Evolutionary conservation across 2,888 invertebrate species (phyloP).

Genomic region (Tuta absoluta): DNA sequence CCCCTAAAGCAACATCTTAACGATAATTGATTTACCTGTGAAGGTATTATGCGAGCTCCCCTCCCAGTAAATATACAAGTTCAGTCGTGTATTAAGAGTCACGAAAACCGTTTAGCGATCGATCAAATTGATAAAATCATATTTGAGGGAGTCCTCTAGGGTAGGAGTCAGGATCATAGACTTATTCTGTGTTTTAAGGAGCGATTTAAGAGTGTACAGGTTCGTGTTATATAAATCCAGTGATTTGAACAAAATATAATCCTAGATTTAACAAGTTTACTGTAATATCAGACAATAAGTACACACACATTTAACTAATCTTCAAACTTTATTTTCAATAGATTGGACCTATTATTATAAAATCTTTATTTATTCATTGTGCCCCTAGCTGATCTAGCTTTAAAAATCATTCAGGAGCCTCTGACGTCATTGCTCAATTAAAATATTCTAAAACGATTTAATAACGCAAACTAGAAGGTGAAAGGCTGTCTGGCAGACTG

Average conservation of each 20-base stretch:
- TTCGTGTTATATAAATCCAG: neutral
- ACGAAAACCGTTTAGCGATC: constrained; percentile 47
- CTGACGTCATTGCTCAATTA: no score
- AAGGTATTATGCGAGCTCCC: constrained; percentile 17
- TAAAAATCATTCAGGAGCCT: no score
- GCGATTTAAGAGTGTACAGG: neutral
- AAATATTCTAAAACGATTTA: constrained; percentile 1
- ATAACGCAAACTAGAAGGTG: neutral
- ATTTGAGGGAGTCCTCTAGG: constrained; percentile 43
- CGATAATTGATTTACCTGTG: constrained; percentile 20
- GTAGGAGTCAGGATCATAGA: constrained; percentile 2
- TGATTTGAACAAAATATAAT: no score
- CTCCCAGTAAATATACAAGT: constrained; percentile 16
- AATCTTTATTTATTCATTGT: no score
- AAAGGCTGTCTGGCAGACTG: neutral
- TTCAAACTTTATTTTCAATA: no score
- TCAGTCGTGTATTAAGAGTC: constrained; percentile 31
- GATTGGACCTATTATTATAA: no score
- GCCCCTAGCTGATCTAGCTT: no score
- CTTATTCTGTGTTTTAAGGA: constrained; percentile 10
- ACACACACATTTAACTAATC: no score
- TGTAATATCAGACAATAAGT: no score
- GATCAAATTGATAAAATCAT: constrained; percentile 50
- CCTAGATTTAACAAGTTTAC: no score
- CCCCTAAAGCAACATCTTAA: neutral